Evolutionary conservation across 2,888 invertebrate genomes (phyloP), one percentile per base, ranked within the genome.

Genomic region (Alentia gelatinosa): DNA sequence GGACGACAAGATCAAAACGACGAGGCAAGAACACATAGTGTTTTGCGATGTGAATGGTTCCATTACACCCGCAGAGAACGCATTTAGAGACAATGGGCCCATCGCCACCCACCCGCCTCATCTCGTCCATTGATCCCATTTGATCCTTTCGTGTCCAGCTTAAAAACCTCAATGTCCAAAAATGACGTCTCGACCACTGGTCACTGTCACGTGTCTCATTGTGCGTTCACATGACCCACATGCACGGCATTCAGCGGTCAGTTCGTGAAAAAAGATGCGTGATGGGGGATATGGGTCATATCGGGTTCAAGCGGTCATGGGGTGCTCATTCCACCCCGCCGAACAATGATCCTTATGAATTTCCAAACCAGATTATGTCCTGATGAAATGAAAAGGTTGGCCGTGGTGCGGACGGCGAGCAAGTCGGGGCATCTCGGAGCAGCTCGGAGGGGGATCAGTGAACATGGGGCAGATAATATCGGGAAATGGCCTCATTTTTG

Each of bases 321-420:
- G 68, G 68, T 68, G 30, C 68, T 30, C 68, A 86, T 86, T 42
- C 86, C 86, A 19, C 86, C 47, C 42, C 15, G 47, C 5, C 79
- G 86, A 86, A 47, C 86, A 86, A 86, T 86, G 86, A 86, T 86
- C 86, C 35, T 86, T 86, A 86, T 86, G 86, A 86, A 86, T 86
- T 86, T 86, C 86, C 50, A 26, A 42, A 86, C 86, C 50, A 86
- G 86, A 42, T 50, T 30, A 47, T 30, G 42, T 35, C 47, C 86
- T 47, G 50, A 86, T 86, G 86, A 50, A 86, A 86, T 86, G 86
- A 47, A 47, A 86, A 30, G 79, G 79, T 79, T 79, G 79, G 12
- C 79, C 37, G 79, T 39, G 15, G 74, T 26, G n/a, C 3, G 74
- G 74, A 26, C 30, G 23, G 56, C 23, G 56, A 56, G 74, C 7